Base-by-base conservation (phyloP, 2,113 vertebrate species). In the Anoplopoma fimbria region DNA sequence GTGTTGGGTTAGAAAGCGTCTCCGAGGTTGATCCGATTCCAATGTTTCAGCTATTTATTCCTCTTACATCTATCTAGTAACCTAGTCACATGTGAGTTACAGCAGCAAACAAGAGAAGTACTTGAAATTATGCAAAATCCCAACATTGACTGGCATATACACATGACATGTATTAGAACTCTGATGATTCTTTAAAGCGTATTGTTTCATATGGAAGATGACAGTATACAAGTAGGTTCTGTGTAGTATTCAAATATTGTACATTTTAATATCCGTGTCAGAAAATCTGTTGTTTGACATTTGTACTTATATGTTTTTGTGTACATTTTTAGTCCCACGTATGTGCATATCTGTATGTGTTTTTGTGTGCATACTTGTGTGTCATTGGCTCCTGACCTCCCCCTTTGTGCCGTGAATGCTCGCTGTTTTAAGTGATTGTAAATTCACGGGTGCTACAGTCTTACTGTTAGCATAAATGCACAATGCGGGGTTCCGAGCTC, bases 41-140 rank as follows among this genome's bases (percentile, higher is more conserved):
- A 67, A 14, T 71, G 79, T 60, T 57, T 12, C 9, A n/a, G 58
- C 55, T 72, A 42, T 88, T 91, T 90, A 64, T 89, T 71, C 42
- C 55, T 73, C 23, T 60, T 29, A 42, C 38, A 76, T 84, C 61
- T 49, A 83, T 75, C 65, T 55, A 33, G 75, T 85, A 77, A 75
- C 42, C 40, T 15, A 68, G 53, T 75, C n/a, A 6, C 71, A 76
- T 67, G 34, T 71, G 53, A 77, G 71, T 21, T 58, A 51, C 4
- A 21, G 33, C 25, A 62, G 67, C 25, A 38, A 65, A 68, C n/a
- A 65, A 42, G 9, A 83, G 34, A 15, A 73, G 40, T 5, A 2
- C 2, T 67, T 77, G 57, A 73, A 72, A 85, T 80, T 74, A 77
- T 81, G 60, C 38, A 42, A 74, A 77, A 77, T 72, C 9, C 3